Evolutionary conservation across 2,797 vertebrate genomes (phyloP), one percentile per base, ranked within the genome.

Genomic region (Pangasius krempfi): DNA sequence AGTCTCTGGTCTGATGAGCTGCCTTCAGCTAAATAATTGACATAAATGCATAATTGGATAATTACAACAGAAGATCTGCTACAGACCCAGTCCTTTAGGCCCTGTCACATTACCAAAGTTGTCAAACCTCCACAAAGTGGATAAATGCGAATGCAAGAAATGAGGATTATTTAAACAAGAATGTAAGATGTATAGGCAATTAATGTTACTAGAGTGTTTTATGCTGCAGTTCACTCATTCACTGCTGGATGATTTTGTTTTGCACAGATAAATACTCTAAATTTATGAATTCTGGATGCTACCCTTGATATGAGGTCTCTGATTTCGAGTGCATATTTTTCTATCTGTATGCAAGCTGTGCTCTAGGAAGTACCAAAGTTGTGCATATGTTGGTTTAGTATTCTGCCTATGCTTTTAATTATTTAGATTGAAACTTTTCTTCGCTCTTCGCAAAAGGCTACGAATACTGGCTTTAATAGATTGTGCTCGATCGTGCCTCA

Each of bases 311-410:
- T 30, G 4, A 44, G 22, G 16, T 7, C 37, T 40, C 14, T 44
- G 52, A 47, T 47, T 83, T 18, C 2, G 16, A 47, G 22, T 83
- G 14, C 37, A 64, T 64, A 16, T 60, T 80, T 30, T 66, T 12
- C 27, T 52, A 13, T 30, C 2, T 84, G 8, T 30, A 66, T 84
- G 62, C 40, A 52, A 84, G 10, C 62, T 84, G 62, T 54, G 47
- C n/a, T 25, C 9, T 52, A 52, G n/a, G 33, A 84, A 68, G 9
- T 50, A 16, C 9, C 8, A 33, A 52, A 68, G 47, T 33, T 22
- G 25, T 14, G 44, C 16, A 84, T 84, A 33, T 84, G 62, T 68
- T 68, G 62, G 52, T 84, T 68, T 68, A 68, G 68, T 73, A 27
- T 58, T 85, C 84, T 18, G 12, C 40, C 30, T 37, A 40, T 73